Evolutionary conservation across 2,797 vertebrate species (phyloP), one percentile per base, ranked within the genome.

Genomic region (Buphagus erythrorhynchus): DNA sequence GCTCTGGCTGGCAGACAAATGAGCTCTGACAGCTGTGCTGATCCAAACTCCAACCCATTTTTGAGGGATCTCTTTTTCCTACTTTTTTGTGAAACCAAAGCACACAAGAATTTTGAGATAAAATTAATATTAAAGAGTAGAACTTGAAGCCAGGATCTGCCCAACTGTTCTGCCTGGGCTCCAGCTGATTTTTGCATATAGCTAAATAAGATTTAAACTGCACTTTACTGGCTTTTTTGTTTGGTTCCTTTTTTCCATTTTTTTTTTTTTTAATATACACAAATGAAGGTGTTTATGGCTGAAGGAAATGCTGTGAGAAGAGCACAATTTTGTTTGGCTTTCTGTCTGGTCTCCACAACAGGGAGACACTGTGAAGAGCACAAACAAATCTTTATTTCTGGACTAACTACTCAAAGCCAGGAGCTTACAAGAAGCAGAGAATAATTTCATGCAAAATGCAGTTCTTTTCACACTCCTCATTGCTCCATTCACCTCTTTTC

Each of bases 361-460:
- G 71, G 25, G 88, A 86, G 22, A 86, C 89, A 81, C 89, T 95
- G 87, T 92, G 90, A 81, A 89, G 93, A 91, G 88, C 48, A 97
- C 94, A 97, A 95, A 94, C n/a, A 88, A 93, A 95, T 86, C 91
- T 90, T 96, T 96, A 93, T 96, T 97, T 95, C 95, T 93, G 76
- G 31, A 40, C 66, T 91, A 91, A 91, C 92, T 88, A 40, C 86
- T 90, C n/a, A 31, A 91, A 82, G 88, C 90, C 81, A 90, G 72
- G 42, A 82, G 65, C 75, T 94, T 86, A 59, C 35, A 97, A 79
- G 71, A 71, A 91, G 49, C 68, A 62, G 92, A 85, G 81, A 93
- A 91, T 92, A 72, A 92, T 81, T 88, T 87, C 80, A 89, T 89
- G 92, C 40, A 86, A 91, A 91, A 86, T 57, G 22, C 63, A 76